phyloP scores from a whole-genome alignment of 2,797 vertebrate species.

The Cynopterus sphinx region DNA sequence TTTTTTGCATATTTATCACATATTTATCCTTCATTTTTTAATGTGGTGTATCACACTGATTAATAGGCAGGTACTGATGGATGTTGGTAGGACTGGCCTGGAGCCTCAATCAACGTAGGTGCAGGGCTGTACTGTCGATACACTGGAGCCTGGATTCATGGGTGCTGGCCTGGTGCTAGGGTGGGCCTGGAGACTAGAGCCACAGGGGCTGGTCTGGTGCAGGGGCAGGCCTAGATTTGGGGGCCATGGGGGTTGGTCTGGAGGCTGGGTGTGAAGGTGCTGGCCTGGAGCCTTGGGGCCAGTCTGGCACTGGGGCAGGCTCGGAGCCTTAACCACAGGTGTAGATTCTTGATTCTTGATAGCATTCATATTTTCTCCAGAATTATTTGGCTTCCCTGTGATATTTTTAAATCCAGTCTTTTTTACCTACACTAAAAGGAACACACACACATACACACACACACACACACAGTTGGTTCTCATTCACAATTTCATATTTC shows the following conservation, averaged over 20 bases:
- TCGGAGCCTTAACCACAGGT: neutral
- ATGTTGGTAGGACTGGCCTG: neutral
- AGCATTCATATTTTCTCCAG: neutral
- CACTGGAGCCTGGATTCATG: neutral
- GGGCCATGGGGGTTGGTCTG: neutral
- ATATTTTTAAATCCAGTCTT: neutral
- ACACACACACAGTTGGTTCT: neutral
- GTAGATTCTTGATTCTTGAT: neutral
- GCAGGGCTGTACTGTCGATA: neutral
- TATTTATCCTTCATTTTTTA: neutral
- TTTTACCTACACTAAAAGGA: neutral
- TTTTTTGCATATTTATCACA: neutral
- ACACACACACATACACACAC: neutral
- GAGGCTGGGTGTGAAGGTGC: neutral
- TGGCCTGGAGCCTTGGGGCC: neutral
- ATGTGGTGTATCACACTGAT: neutral
- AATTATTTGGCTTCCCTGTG: neutral
- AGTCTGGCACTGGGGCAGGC: no score
- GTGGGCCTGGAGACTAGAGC: neutral
- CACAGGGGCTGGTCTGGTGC: neutral
- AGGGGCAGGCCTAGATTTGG: neutral
- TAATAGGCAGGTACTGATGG: neutral
- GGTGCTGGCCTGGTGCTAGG: neutral
- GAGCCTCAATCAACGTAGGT: neutral
- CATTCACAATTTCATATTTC: neutral